Percentiles rank a stretch among this genome's conserved stretches.
Conservation (phyloP, 2,888 invertebrate species). For the Leptopilina drosophilae region DNA sequence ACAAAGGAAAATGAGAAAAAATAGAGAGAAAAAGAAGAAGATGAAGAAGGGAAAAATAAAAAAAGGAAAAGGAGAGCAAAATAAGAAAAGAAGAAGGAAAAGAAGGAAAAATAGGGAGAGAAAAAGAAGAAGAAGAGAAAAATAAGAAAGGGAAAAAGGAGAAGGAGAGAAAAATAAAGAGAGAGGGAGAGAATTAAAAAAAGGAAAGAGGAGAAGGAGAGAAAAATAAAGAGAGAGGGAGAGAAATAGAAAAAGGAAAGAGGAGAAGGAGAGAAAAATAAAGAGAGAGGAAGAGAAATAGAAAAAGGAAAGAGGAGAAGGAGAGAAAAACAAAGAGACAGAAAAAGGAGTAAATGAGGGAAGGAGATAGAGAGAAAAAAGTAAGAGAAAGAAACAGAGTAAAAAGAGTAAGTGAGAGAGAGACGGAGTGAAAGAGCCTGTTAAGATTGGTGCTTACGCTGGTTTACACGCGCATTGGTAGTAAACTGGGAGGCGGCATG, state of each 20-base stretch:
- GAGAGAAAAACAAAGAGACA: conserved; percentile 44
- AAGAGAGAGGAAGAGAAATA: conserved; percentile 44
- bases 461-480: conserved; percentile 53
- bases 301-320: neutral
- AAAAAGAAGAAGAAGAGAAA: conserved; percentile 18
- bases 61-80: too few relatives aligned
- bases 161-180: conserved; percentile 44
- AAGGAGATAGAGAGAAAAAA: too few relatives aligned
- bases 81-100: too few relatives aligned
- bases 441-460: conserved; percentile 50
- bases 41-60: too few relatives aligned
- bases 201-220: neutral
- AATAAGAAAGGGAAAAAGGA: neutral
- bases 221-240: conserved; percentile 45
- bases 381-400: neutral
- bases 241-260: neutral
- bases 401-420: conserved; percentile 31
- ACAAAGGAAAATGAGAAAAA: too few relatives aligned
- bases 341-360: neutral
- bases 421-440: conserved; percentile 49
- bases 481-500: conserved; percentile 47
- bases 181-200: neutral
- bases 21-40: too few relatives aligned
- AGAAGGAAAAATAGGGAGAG: conserved; percentile 39
- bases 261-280: conserved; percentile 21